Conservation (phyloP, 1,140 invertebrate genomes). For the Acromyrmex charruanus region DNA sequence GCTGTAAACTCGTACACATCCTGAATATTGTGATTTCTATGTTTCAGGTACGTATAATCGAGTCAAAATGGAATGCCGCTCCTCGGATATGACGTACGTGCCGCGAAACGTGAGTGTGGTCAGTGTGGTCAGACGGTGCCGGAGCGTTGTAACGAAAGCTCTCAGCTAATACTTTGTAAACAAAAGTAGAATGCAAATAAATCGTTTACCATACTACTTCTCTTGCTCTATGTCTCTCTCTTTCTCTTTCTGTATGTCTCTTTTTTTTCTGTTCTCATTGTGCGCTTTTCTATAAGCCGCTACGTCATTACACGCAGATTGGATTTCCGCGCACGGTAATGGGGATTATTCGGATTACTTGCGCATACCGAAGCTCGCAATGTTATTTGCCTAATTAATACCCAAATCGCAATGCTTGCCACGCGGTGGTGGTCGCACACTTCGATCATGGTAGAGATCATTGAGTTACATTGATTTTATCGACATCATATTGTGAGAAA, state of each 20-base stretch:
- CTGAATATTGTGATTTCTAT: conserved; percentile 50
- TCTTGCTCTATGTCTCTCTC: conserved; percentile 54
- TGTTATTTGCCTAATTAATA: conserved; percentile 46
- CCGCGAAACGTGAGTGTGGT: conserved; percentile 65
- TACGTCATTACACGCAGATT: conserved; percentile 24
- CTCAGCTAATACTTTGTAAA: conserved; percentile 73
- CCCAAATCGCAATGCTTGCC: neutral
- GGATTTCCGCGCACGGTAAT: conserved; percentile 30
- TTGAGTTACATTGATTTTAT: conserved; percentile 41
- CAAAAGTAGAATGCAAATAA: conserved; percentile 74
- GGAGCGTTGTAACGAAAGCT: conserved; percentile 68
- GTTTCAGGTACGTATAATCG: conserved; percentile 74
- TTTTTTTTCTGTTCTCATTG: conserved; percentile 26
- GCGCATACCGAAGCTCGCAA: neutral
- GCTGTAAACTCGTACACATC: neutral
- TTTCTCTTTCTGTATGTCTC: neutral
- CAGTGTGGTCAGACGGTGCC: conserved; percentile 64
- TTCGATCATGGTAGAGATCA: conserved; percentile 28
- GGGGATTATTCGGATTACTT: conserved; percentile 16
- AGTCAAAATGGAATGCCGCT: neutral
- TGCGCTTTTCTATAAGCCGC: conserved; percentile 49
- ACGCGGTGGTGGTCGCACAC: too few species aligned
- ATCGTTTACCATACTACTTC: conserved; percentile 66
- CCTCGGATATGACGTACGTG: conserved; percentile 6
- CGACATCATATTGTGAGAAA: conserved; percentile 27